Evolutionary conservation across 2,113 vertebrate species (phyloP).

Genomic region (Rhegmatorhina hoffmannsi): DNA sequence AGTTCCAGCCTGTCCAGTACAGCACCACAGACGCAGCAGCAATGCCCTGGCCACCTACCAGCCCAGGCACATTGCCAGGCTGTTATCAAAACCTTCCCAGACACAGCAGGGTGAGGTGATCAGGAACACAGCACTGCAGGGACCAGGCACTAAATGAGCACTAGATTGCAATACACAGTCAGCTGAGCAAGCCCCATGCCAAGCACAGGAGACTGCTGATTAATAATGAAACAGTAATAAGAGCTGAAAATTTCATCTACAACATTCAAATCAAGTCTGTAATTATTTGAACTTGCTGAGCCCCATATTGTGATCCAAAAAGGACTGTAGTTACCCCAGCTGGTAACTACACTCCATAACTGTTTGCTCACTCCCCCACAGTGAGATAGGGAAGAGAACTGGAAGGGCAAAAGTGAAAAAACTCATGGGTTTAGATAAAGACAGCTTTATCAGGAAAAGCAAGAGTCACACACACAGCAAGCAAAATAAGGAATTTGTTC

Average conservation of each 20-base stretch:
- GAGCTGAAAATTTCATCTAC: not conserved
- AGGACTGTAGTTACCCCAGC: not conserved
- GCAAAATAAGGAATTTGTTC: not conserved
- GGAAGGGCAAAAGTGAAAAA: not conserved
- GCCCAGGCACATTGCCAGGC: accelerated
- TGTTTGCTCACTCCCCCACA: accelerated
- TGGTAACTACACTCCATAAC: not conserved
- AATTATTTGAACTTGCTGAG: not conserved
- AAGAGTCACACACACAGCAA: not conserved
- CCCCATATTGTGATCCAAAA: not conserved
- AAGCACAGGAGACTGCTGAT: not conserved
- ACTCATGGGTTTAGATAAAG: not conserved
- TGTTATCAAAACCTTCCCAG: not conserved
- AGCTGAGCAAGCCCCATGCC: not conserved
- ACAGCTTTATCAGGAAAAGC: not conserved
- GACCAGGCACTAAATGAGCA: not conserved
- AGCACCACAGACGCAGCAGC: not conserved
- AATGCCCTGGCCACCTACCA: not conserved
- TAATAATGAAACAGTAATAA: not conserved
- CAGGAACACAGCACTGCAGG: not conserved
- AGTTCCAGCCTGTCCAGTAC: not conserved
- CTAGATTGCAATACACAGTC: not conserved
- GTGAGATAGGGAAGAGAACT: not conserved
- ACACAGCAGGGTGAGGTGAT: not conserved
- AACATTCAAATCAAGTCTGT: not conserved